Base-by-base conservation (phyloP, 2,888 invertebrate genomes). In the Nomada lathburiana region DNA sequence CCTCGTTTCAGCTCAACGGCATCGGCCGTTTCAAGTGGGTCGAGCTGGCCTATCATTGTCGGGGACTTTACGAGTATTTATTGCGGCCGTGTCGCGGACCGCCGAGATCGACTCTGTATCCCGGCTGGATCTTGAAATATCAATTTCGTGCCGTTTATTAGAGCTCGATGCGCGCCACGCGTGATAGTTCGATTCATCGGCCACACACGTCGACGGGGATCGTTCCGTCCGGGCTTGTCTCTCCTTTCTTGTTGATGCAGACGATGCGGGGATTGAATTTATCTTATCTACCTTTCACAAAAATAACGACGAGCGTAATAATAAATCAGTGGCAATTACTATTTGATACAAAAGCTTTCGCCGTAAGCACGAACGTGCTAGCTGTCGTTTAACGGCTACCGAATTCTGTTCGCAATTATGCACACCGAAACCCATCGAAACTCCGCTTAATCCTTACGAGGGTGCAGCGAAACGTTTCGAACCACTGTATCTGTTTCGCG, bases 31-130 rank as follows among this genome's bases (percentile, higher is more conserved):
- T 75, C 70, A 76, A 88, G 85, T 78, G 64, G 83, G 82, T 86
- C 82, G 77, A 62, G 71, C 63, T 50, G 76, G 63, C 83, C 88
- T 88, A 87, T 88, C 81, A 83, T 87, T 88, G 82, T 81, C 68
- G 57, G 64, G 18, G 72, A 83, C 83, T 85, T 85, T 69, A 62
- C 85, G 74, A 86, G 82, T 88, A 86, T 88, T 87, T 82, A 84
- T 86, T 82, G 74, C 78, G 36, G 63, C 69, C 69, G 71, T 69
- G 70, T 74, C 62, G 53, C 29, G 64, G 57, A 55, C 57, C 63
- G 44, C 29, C 44, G 29, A 29, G 29, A 59, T 69, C 55, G 63
- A 20, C 52, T 60, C 72, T 64, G 68, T 81, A 78, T 69, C 64
- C 50, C 53, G 26, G 23, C 67, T 76, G 55, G 57, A 77, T 76